Base-by-base conservation (phyloP, 2,113 vertebrate genomes). In the Paramisgurnus dabryanus region DNA sequence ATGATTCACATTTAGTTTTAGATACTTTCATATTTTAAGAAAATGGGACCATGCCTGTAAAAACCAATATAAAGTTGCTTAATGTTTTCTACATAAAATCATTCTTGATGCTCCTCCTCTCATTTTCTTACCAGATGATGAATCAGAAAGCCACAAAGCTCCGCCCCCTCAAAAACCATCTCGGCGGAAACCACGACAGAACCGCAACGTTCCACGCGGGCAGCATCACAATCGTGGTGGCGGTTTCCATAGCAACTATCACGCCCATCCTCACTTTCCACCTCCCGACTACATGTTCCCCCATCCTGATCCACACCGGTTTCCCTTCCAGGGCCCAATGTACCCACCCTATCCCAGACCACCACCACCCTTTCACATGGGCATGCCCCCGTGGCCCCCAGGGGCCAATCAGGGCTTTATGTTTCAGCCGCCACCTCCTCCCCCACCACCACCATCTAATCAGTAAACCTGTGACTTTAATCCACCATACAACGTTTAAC, bases 291-390 rank as follows among this genome's bases (percentile, higher is more conserved):
- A 72, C 8, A 70, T 8, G 74, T 78, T 13, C 64, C 83, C 27
- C 18, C 81, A 65, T 85, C 86, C 85, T 64, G 67, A 43, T 27
- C 77, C 84, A 17, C 80, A 12, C 85, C 83, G 40, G 22, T 83
- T 87, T 66, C 86, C 83, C 15, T 90, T 81, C 41, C 84, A 76
- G 9, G 90, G 86, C 64, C 84, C 84, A 7, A 78, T 34, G 79
- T 91, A 86, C 76, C 84, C 85, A 34, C 83, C 85, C 17, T 91
- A 87, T 41, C 83, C 80, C 2, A 82, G 71, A 3, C 84, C 83
- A 6, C 86, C 83, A 5, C 86, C 87, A 45, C 82, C 82, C 77
- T 80, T 71, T 65, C 87, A 81, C 50, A 83, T 85, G 81, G 60
- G 64, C 39, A 80, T 85, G 72, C 4, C 45, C 55, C 67, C 67